Evolutionary conservation across 2,888 invertebrate genomes (phyloP).

Genomic region (Drosophila atroscutellata): DNA sequence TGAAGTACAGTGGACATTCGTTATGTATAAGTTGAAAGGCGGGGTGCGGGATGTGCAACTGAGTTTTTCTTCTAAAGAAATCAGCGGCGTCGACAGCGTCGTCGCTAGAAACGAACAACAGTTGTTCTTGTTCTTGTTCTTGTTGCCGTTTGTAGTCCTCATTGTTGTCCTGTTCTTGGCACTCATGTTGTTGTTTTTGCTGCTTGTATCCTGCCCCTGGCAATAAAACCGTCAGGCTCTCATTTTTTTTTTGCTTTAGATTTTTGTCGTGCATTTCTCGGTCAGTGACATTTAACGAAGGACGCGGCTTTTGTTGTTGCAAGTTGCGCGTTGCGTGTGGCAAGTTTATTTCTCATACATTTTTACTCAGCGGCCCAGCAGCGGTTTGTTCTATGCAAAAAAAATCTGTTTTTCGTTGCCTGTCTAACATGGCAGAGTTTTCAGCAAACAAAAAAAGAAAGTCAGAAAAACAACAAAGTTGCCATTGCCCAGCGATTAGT

Average conservation of each 20-base stretch:
- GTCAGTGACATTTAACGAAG: slow-evolving; percentile 73
- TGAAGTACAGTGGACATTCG: slow-evolving; percentile 64
- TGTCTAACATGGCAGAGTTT: slow-evolving; percentile 56
- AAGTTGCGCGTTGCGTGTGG: slow-evolving; percentile 41
- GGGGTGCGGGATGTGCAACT: background rate
- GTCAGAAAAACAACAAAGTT: slow-evolving; percentile 14
- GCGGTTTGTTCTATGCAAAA: slow-evolving; percentile 57
- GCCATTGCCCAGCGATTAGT: slow-evolving; percentile 16
- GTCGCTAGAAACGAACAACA: slow-evolving; percentile 52
- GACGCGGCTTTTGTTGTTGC: slow-evolving; percentile 55
- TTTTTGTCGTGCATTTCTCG: slow-evolving; percentile 71
- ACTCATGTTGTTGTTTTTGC: slow-evolving; percentile 44
- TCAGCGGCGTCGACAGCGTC: slow-evolving; percentile 2
- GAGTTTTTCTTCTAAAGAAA: slow-evolving; percentile 30
- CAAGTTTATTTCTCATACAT: slow-evolving; percentile 66
- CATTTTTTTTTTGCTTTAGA: slow-evolving; percentile 44
- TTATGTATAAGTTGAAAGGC: slow-evolving; percentile 13
- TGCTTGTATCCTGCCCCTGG: slow-evolving; percentile 66
- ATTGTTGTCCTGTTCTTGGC: slow-evolving; percentile 44
- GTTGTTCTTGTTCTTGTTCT: slow-evolving; percentile 37
- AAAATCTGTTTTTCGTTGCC: slow-evolving; percentile 70
- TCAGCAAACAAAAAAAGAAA: slow-evolving; percentile 20
- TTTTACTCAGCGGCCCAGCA: slow-evolving; percentile 48
- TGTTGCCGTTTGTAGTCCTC: slow-evolving; percentile 20
- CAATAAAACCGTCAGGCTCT: slow-evolving; percentile 64